Evolutionary conservation across 2,888 invertebrate genomes (phyloP), one percentile per base, ranked within the genome.

Genomic region (Spilarctia lutea): DNA sequence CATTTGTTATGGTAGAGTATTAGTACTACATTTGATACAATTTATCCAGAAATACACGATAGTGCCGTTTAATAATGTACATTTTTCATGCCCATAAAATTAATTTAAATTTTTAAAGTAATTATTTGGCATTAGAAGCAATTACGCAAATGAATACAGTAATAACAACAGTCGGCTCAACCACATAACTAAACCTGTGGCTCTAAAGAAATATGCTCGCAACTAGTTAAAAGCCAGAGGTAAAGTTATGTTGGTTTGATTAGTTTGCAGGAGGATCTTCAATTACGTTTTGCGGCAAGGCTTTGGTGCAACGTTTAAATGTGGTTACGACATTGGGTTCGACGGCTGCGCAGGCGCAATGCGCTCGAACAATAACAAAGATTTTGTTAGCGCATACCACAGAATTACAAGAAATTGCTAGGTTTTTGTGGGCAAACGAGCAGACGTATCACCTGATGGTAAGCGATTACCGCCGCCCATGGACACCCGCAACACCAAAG

Each of bases 271-370:
- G 81, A 83, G 84, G 75, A 88, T 86, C 87, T 91, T 82, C 86
- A 90, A 90, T 92, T 91, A 91, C 89, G 85, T 84, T 86, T 84
- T 85, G 87, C 78, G 82, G 87, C 89, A 90, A 90, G 87, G 84
- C 85, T 87, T 83, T 78, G 83, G 83, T 88, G 88, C 87, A 85
- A 85, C 79, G 85, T 81, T 83, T 85, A 89, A 89, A 88, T 87
- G 83, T 85, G 77, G 81, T 91, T 91, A 87, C 89, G 82, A 88
- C 89, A 92, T 71, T 71, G 83, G 80, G 91, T 89, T 92, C 92
- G 86, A 85, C 86, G 92, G 91, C 88, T 86, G 85, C 77, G 81
- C 81, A 76, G 77, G 63, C 63, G 65, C 33, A 63, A 35, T 35
- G 65, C 65, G 79, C 63, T 63, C 30, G 63, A 85, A 89, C 85